Evolutionary conservation across 2,888 invertebrate species (phyloP).

Genomic region (Drosophila suboccidentalis): DNA sequence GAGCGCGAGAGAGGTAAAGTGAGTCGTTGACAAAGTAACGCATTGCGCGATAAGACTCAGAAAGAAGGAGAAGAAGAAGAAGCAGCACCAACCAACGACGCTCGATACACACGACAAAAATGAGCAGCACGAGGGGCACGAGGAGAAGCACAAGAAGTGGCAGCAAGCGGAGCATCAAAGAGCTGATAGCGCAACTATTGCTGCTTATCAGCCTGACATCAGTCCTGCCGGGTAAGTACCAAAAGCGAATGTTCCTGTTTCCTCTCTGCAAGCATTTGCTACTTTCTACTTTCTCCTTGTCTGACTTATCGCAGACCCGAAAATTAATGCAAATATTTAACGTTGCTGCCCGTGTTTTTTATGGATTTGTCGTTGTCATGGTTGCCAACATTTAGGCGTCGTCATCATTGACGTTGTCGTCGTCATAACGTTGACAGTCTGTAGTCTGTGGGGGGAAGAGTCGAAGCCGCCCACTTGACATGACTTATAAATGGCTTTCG

Average conservation of each 20-base stretch:
- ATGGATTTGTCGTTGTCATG: conserved; percentile 75
- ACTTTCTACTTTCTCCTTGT: conserved; percentile 13
- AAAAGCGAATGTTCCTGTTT: conserved; percentile 41
- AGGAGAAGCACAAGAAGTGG: conserved; percentile 19
- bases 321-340: conserved; percentile 80
- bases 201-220: conserved; percentile 80
- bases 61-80: conserved; percentile 30
- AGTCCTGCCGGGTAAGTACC: conserved; percentile 81
- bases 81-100: conserved; percentile 3
- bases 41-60: conserved; percentile 52
- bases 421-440: conserved; percentile 52
- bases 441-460: not conserved
- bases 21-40: conserved; percentile 62
- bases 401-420: conserved; percentile 59
- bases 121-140: conserved; percentile 31
- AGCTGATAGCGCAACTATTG: conserved; percentile 71
- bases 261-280: conserved; percentile 20
- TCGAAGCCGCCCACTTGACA: conserved; percentile 62
- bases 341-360: conserved; percentile 52
- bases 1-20: conserved; percentile 19
- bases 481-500: conserved; percentile 81
- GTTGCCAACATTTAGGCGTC: conserved; percentile 57
- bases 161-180: conserved; percentile 41
- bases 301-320: conserved; percentile 47
- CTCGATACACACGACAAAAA: conserved; percentile 31